Evolutionary conservation across 1,140 invertebrate species (phyloP).

Genomic region (Phortica variegata): DNA sequence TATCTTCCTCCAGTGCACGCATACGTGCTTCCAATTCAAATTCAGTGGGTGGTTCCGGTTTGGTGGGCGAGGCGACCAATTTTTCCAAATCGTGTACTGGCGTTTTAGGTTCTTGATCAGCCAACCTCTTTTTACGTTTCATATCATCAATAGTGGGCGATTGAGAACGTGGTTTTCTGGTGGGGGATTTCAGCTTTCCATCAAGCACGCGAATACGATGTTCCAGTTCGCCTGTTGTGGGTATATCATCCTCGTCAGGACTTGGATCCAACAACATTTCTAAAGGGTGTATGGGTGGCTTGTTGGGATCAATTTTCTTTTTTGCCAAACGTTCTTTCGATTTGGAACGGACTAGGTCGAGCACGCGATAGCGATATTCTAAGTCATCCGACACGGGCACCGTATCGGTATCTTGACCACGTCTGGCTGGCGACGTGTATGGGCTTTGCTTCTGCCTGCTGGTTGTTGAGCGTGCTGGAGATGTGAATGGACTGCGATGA

Average conservation of each 20-base stretch:
- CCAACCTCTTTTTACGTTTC: slow-evolving; percentile 34
- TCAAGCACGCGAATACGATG: slow-evolving; percentile 44
- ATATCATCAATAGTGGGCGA: slow-evolving; percentile 45
- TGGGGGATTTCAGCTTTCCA: slow-evolving; percentile 35
- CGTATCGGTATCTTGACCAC: slow-evolving; percentile 28
- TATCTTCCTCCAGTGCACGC: slow-evolving; percentile 39
- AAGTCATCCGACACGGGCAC: slow-evolving; percentile 38
- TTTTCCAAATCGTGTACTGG: slow-evolving; percentile 39
- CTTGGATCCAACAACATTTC: slow-evolving; percentile 50
- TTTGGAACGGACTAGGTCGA: slow-evolving; percentile 43
- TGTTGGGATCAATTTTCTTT: slow-evolving; percentile 34
- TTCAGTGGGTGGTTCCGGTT: slow-evolving; percentile 42
- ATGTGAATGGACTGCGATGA: slow-evolving; percentile 22
- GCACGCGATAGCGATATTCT: slow-evolving; percentile 45
- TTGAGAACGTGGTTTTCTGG: slow-evolving; percentile 32
- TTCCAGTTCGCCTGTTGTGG: slow-evolving; percentile 45
- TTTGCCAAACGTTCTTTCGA: slow-evolving; percentile 39
- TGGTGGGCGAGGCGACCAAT: slow-evolving; percentile 27
- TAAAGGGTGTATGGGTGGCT: slow-evolving; percentile 41
- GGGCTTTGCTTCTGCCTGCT: slow-evolving; percentile 16
- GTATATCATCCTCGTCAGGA: slow-evolving; percentile 40
- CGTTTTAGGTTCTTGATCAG: slow-evolving; percentile 29
- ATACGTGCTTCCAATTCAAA: slow-evolving; percentile 43
- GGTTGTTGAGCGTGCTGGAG: slow-evolving; percentile 21
- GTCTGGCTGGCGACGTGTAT: slow-evolving; percentile 31